These are phyloP conservation scores for Drosophila anomalipes DNA, from an alignment of 2,888 invertebrate species.

Conservation along the genomic window DNA sequence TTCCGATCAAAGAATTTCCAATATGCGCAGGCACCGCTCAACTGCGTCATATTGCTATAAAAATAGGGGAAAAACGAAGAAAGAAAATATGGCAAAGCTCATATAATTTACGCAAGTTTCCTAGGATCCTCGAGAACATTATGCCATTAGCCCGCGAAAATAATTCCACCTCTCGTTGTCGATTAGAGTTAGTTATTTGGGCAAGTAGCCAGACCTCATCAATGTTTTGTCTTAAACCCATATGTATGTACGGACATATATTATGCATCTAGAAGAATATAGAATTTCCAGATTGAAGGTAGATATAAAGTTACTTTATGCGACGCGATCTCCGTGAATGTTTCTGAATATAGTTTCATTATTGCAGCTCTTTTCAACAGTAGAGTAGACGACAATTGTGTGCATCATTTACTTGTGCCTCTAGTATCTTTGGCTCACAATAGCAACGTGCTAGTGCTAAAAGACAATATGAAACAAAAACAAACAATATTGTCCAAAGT, in stretches of 20 bases:
- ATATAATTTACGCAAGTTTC: constrained; percentile 44
- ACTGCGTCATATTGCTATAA: constrained; percentile 78
- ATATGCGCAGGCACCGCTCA: constrained; percentile 74
- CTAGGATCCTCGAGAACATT: constrained; percentile 28
- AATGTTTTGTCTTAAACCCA: constrained; percentile 10
- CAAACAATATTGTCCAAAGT: constrained; percentile 62
- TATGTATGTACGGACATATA: constrained; percentile 9
- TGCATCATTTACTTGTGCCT: constrained; percentile 18
- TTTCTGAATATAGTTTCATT: constrained; percentile 26
- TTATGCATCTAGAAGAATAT: constrained; percentile 41
- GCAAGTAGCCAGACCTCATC: constrained; percentile 22
- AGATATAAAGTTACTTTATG: constrained; percentile 42
- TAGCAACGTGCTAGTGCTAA: constrained; percentile 61
- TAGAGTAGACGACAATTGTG: constrained; percentile 5
- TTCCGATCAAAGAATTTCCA: constrained; percentile 33
- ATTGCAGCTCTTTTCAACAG: constrained; percentile 26
- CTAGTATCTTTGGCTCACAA: constrained; percentile 9
- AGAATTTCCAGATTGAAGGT: constrained; percentile 51
- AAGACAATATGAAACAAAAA: constrained; percentile 69
- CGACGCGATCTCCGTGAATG: constrained; percentile 9
- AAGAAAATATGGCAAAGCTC: constrained; percentile 37
- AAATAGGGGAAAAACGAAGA: constrained; percentile 25
- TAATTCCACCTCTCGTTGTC: constrained; percentile 18
- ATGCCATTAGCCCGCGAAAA: constrained; percentile 17
- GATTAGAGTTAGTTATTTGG: constrained; percentile 4